Evolutionary conservation across 2,888 invertebrate species (phyloP).

Genomic region (Erynnis tages): DNA sequence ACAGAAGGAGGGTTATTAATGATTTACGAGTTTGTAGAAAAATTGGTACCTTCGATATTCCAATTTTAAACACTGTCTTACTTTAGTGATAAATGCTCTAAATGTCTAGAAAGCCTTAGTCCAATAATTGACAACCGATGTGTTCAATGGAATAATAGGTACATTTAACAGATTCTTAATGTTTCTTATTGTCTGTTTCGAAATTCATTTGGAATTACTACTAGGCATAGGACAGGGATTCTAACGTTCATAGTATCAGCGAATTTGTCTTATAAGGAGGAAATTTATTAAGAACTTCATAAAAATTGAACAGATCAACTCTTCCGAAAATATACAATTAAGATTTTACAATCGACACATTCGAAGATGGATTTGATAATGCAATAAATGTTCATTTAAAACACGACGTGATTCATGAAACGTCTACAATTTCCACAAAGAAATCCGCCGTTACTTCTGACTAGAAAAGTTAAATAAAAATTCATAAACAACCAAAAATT

Average conservation of each 20-base stretch:
- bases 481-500: conserved; percentile 58
- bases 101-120: conserved; percentile 25
- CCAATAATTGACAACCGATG: conserved; percentile 21
- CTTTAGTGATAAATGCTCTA: conserved; percentile 22
- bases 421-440: conserved; percentile 49
- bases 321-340: conserved; percentile 4
- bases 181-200: conserved; percentile 17
- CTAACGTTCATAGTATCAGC: neutral
- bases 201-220: conserved; percentile 9
- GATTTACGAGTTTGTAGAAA: neutral
- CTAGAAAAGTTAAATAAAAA: conserved; percentile 70
- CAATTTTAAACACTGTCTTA: conserved; percentile 5
- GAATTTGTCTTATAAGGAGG: too few species aligned
- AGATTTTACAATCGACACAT: conserved; percentile 13
- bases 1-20: too few species aligned
- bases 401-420: too few species aligned
- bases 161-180: too few species aligned
- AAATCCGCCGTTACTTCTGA: conserved; percentile 70
- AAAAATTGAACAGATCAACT: too few species aligned
- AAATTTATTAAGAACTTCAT: too few species aligned
- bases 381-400: too few species aligned
- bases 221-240: neutral
- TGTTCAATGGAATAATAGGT: conserved; percentile 16
- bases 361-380: too few species aligned
- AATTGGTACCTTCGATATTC: neutral